A percentile compares a stretch with the other conserved stretches of the same genome.
phyloP scores from a whole-genome alignment of 2,113 vertebrate species.

The Oryzias woworae region DNA sequence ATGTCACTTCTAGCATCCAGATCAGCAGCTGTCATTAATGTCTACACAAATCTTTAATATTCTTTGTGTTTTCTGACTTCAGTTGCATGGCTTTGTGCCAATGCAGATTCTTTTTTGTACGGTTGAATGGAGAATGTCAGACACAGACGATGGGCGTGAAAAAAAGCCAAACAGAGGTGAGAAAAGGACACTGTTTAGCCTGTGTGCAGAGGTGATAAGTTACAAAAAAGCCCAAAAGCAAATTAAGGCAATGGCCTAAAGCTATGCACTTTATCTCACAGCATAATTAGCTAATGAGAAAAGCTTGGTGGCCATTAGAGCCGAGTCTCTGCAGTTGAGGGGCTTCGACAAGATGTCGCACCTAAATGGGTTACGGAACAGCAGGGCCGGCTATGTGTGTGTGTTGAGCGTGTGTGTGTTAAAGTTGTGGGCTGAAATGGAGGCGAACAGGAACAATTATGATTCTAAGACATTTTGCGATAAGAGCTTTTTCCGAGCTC shows the following conservation, averaged over 20 bases:
- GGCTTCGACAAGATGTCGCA: slow-evolving; percentile 51
- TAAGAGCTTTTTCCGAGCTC: slow-evolving; percentile 36
- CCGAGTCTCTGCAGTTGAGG: slow-evolving; percentile 37
- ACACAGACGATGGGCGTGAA: slow-evolving; percentile 6
- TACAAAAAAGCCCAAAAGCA: slow-evolving; percentile 43
- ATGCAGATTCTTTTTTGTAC: slow-evolving; percentile 9
- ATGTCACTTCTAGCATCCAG: too few species aligned
- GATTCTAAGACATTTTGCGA: slow-evolving; percentile 52
- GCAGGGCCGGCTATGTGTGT: slow-evolving; percentile 18
- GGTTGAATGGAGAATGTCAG: slow-evolving; percentile 25
- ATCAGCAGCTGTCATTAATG: too few species aligned
- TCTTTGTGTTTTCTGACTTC: neutral
- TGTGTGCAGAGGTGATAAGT: slow-evolving; percentile 35
- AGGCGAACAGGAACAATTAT: slow-evolving; percentile 48
- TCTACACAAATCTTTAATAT: neutral
- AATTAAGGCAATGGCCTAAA: slow-evolving; percentile 36
- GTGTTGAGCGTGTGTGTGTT: slow-evolving; percentile 9
- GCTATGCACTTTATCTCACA: slow-evolving; percentile 46
- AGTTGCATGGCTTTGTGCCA: neutral
- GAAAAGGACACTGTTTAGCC: slow-evolving; percentile 16
- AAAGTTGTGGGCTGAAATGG: slow-evolving; percentile 16
- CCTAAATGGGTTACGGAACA: slow-evolving; percentile 44
- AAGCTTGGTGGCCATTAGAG: slow-evolving; percentile 52
- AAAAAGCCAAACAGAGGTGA: neutral
- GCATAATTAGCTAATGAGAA: slow-evolving; percentile 66